A percentile compares a stretch with the other conserved stretches of the same genome.
Evolutionary conservation across 2,888 invertebrate genomes (phyloP).

Genomic region (Sericinus montela): DNA sequence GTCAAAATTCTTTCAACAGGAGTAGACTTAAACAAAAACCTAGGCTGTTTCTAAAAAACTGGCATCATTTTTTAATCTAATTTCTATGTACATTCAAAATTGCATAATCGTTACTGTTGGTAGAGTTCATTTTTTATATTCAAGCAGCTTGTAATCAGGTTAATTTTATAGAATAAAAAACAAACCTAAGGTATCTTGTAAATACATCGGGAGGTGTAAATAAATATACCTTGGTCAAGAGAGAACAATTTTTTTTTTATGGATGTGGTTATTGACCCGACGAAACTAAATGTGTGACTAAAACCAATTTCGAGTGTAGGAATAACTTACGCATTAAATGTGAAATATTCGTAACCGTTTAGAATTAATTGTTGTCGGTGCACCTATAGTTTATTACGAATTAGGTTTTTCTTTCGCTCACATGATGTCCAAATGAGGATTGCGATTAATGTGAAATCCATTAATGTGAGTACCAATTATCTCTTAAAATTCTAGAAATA

Average conservation of each 20-base stretch:
- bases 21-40: slow-evolving; percentile 38
- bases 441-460: no score
- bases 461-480: no score
- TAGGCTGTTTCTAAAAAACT: slow-evolving; percentile 45
- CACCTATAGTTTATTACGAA: slow-evolving; percentile 55
- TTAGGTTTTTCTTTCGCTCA: slow-evolving; percentile 50
- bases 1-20: slow-evolving; percentile 68
- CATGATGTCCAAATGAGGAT: slow-evolving; percentile 22
- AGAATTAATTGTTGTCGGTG: slow-evolving; percentile 45
- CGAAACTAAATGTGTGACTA: slow-evolving; percentile 12
- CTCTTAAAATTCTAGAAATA: no score
- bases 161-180: slow-evolving; percentile 53
- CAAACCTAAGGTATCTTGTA: slow-evolving; percentile 59
- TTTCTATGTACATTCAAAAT: slow-evolving; percentile 56
- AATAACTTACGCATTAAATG: slow-evolving; percentile 48
- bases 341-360: slow-evolving; percentile 50
- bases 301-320: slow-evolving; percentile 35
- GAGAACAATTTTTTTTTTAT: slow-evolving; percentile 45
- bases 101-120: slow-evolving; percentile 73
- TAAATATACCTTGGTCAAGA: slow-evolving; percentile 69
- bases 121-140: slow-evolving; percentile 67
- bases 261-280: slow-evolving; percentile 20
- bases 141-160: slow-evolving; percentile 73
- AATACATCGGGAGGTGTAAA: slow-evolving; percentile 66
- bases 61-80: slow-evolving; percentile 24